A percentile compares a stretch with the other conserved stretches of the same genome.
Evolutionary conservation across 2,797 vertebrate species (phyloP).

Genomic region (Acridotheres tristis): DNA sequence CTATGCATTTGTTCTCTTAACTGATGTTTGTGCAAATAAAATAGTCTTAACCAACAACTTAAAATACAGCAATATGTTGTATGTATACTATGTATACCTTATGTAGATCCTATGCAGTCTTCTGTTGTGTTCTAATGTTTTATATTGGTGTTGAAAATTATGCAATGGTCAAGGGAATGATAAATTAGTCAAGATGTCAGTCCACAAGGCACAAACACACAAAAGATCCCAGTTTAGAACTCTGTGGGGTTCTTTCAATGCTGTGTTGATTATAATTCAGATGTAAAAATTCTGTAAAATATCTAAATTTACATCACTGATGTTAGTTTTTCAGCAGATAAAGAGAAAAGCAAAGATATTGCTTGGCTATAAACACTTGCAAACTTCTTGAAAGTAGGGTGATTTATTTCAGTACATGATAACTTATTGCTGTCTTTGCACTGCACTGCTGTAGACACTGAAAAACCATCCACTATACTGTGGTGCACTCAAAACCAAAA

Average conservation of each 20-base stretch:
- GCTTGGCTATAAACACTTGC: background rate
- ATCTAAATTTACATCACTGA: background rate
- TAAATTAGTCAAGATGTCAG: background rate
- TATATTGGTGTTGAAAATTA: background rate
- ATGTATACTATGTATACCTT: background rate
- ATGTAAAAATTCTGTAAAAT: background rate
- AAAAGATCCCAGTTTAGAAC: background rate
- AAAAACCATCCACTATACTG: background rate
- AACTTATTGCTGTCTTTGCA: background rate
- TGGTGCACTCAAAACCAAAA: background rate
- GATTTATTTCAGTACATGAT: background rate
- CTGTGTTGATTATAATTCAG: background rate
- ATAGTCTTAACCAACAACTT: background rate
- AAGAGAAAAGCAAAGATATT: background rate
- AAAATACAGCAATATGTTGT: background rate
- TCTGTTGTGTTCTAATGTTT: background rate
- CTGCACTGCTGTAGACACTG: background rate
- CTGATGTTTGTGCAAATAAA: background rate
- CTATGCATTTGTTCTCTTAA: background rate
- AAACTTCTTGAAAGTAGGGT: background rate
- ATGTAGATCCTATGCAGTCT: background rate
- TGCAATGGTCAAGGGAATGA: background rate
- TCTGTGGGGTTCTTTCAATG: rapidly evolving
- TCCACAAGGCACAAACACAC: background rate
- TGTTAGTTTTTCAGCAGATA: background rate